A percentile compares a stretch with the other conserved stretches of the same genome.
phyloP scores from a whole-genome alignment of 2,888 invertebrate genomes.

The Eilema caniola region DNA sequence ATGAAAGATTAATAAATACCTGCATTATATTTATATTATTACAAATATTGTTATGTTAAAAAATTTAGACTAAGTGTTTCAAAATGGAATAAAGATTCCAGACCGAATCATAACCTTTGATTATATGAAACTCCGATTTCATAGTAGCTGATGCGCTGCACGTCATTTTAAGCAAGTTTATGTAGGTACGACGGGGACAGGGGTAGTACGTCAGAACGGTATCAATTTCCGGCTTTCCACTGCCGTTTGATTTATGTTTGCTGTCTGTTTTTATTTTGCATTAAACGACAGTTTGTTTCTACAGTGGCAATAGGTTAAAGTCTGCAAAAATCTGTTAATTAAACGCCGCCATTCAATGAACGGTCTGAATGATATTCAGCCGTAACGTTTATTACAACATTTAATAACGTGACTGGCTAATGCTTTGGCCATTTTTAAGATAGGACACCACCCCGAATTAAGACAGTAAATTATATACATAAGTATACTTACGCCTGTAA shows the following conservation, averaged over 20 bases:
- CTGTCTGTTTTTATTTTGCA: constrained; percentile 59
- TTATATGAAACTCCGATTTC: constrained; percentile 40
- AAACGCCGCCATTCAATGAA: no score
- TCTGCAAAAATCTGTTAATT: not conserved
- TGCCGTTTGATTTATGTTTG: constrained; percentile 79
- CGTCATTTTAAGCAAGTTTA: constrained; percentile 54
- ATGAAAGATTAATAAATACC: not conserved
- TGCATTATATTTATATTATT: not conserved
- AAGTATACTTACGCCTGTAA: no score
- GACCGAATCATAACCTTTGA: constrained; percentile 22
- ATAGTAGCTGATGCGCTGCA: constrained; percentile 30
- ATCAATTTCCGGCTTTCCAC: constrained; percentile 79
- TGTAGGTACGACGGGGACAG: constrained; percentile 61
- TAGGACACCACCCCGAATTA: no score
- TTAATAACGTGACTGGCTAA: no score
- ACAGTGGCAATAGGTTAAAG: constrained; percentile 36
- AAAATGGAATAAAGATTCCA: constrained; percentile 13
- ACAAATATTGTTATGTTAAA: not conserved
- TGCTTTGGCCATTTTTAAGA: no score
- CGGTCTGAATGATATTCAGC: no score
- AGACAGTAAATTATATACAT: no score
- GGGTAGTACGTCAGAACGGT: constrained; percentile 66
- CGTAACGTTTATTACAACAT: no score
- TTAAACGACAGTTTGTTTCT: constrained; percentile 48
- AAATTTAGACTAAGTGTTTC: not conserved